These are phyloP conservation scores for Drymodes brunneopygia DNA, from an alignment of 2,113 vertebrate species.

Conservation along the genomic window DNA sequence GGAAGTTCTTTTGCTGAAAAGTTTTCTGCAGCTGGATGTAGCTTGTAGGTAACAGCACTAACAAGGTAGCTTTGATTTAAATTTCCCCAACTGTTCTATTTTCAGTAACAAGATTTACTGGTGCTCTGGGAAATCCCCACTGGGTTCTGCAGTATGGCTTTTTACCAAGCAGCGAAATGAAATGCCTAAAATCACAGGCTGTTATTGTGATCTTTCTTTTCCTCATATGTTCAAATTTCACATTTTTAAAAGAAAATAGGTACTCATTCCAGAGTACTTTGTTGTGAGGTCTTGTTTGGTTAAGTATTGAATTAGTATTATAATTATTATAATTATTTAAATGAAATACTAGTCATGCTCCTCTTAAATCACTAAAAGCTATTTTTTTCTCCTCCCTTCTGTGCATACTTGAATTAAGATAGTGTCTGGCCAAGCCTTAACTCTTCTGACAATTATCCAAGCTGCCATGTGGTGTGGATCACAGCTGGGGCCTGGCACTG, in stretches of 20 bases:
- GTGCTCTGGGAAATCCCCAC: neutral
- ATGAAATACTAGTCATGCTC: neutral
- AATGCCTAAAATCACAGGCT: neutral
- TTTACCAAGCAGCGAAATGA: neutral
- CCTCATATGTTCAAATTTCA: neutral
- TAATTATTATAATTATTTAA: neutral
- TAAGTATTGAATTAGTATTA: neutral
- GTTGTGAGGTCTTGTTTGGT: neutral
- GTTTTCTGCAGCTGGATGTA: slow-evolving; percentile 53
- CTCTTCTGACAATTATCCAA: neutral
- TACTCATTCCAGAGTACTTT: neutral
- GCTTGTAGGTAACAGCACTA: slow-evolving; percentile 55
- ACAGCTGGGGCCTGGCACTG: neutral
- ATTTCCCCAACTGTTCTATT: neutral
- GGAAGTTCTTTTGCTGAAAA: slow-evolving; percentile 63
- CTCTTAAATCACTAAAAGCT: slow-evolving; percentile 2
- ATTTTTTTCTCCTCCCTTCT: neutral
- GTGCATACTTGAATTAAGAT: slow-evolving; percentile 3
- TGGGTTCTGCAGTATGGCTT: neutral
- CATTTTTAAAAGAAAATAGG: neutral
- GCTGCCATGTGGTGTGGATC: neutral
- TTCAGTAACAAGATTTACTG: slow-evolving; percentile 19
- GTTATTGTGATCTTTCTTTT: neutral
- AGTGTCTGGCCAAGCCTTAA: neutral
- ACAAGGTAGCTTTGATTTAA: slow-evolving; percentile 48